Percentiles rank a stretch among this genome's conserved stretches.
phyloP scores from a whole-genome alignment of 2,888 invertebrate genomes.

The Xylophagus ater region DNA sequence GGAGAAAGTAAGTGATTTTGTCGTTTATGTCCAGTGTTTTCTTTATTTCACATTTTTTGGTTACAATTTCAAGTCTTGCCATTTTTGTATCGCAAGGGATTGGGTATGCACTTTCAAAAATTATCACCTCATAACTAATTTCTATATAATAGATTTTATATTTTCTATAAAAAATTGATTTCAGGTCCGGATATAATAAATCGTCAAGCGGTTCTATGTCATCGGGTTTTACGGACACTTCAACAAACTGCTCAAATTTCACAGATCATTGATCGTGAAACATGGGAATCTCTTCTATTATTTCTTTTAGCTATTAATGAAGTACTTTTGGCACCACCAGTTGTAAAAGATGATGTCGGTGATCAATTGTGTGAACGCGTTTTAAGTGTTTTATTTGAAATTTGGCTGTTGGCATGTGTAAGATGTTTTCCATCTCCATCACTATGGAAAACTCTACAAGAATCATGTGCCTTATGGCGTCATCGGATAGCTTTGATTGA shows the following conservation, averaged over 20 bases:
- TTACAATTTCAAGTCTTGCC: slow-evolving; percentile 64
- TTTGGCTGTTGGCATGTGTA: slow-evolving; percentile 51
- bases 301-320: slow-evolving; percentile 86
- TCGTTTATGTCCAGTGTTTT: slow-evolving; percentile 9
- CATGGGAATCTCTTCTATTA: slow-evolving; percentile 82
- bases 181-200: slow-evolving; percentile 80
- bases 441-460: slow-evolving; percentile 87
- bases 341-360: slow-evolving; percentile 87
- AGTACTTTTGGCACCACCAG: slow-evolving; percentile 82
- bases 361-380: slow-evolving; percentile 92
- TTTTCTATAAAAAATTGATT: slow-evolving; percentile 12
- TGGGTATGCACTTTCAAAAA: slow-evolving; percentile 49
- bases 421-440: slow-evolving; percentile 89
- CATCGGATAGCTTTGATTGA: slow-evolving; percentile 86
- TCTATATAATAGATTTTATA: slow-evolving; percentile 15
- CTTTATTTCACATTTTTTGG: slow-evolving; percentile 8
- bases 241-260: slow-evolving; percentile 71
- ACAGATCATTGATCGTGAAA: slow-evolving; percentile 63
- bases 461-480: slow-evolving; percentile 87
- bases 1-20: slow-evolving; percentile 66
- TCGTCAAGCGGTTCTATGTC: slow-evolving; percentile 86
- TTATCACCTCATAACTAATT: not conserved
- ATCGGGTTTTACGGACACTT: slow-evolving; percentile 74
- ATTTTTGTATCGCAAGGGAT: slow-evolving; percentile 76
- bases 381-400: slow-evolving; percentile 84